Percentiles rank a stretch among this genome's conserved stretches.
Conservation (phyloP, 2,888 invertebrate genomes). For the Nycteola revayana region DNA sequence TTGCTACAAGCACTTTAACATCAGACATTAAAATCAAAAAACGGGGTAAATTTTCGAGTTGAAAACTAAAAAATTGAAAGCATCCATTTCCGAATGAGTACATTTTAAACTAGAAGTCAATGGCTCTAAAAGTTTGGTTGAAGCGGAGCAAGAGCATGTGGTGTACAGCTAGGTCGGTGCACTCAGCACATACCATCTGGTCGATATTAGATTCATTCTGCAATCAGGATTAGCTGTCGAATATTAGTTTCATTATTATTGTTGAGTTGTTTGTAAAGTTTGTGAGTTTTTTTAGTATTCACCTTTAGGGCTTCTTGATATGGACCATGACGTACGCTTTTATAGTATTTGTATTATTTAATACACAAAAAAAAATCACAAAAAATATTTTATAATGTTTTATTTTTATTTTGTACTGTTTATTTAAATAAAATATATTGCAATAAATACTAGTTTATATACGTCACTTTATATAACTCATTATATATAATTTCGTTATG, state of each 20-base stretch:
- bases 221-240: conserved; percentile 72
- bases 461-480: too few relatives aligned
- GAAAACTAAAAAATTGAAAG: too few relatives aligned
- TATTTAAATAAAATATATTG: too few relatives aligned
- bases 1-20: neutral
- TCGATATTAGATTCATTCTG: conserved; percentile 79
- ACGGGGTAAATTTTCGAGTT: too few relatives aligned
- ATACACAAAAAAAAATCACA: too few relatives aligned
- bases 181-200: conserved; percentile 71
- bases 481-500: conserved; percentile 27
- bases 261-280: conserved; percentile 64
- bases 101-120: neutral
- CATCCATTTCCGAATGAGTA: too few relatives aligned
- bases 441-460: too few relatives aligned
- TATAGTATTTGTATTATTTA: too few relatives aligned
- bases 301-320: conserved; percentile 56
- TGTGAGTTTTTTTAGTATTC: conserved; percentile 66
- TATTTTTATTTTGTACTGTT: too few relatives aligned
- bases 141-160: conserved; percentile 31
- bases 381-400: too few relatives aligned
- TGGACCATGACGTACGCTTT: conserved; percentile 42
- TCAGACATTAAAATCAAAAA: neutral
- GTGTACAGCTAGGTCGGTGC: conserved; percentile 38
- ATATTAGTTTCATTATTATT: conserved; percentile 75
- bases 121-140: neutral